Base-by-base conservation (phyloP, 2,113 vertebrate genomes). In the Hippopotamus amphibius region DNA sequence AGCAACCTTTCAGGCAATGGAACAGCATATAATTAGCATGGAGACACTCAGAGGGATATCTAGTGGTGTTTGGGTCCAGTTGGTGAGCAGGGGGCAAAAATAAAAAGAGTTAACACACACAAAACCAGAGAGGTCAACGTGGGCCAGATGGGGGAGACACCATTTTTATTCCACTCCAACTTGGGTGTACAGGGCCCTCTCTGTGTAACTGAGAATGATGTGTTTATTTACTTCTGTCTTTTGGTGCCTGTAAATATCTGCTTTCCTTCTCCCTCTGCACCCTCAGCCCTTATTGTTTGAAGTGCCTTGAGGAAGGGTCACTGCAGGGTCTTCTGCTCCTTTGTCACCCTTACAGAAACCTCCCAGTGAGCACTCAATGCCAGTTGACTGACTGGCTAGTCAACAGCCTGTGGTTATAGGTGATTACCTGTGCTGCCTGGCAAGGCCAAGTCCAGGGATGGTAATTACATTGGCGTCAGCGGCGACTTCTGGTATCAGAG, bases 341-440 rank as follows among this genome's bases (percentile, higher is more conserved):
- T 69, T 21, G 6, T 37, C 79, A 76, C 66, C 86, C 71, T 6
- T 14, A 0, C 3, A 72, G 91, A 86, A 86, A 46, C 41, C 84
- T 74, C 55, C 77, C 83, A 57, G 87, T 11, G 46, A 87, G 82
- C 19, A 3, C 11, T 80, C 69, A 13, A 0, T 71, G 57, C 85
- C 86, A 46, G 30, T 37, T 91, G 71, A 94, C 91, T 81, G 88
- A 61, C 81, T 79, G 68, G 43, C 33, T 87, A 86, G 86, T 93
- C 86, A 33, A 53, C 63, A 24, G 50, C 87, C 17, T 61, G 26
- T 6, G 22, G 90, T 30, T 59, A n/a, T 65, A 76, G 94, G 76
- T 96, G 89, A 90, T 97, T 93, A 93, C 96, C 82, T 96, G 37
- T 48, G 92, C 77, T 86, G 68, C 79, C 90, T 97, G 93, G 84